Evolutionary conservation across 2,797 vertebrate genomes (phyloP).

Genomic region (Heliangelus exortis): DNA sequence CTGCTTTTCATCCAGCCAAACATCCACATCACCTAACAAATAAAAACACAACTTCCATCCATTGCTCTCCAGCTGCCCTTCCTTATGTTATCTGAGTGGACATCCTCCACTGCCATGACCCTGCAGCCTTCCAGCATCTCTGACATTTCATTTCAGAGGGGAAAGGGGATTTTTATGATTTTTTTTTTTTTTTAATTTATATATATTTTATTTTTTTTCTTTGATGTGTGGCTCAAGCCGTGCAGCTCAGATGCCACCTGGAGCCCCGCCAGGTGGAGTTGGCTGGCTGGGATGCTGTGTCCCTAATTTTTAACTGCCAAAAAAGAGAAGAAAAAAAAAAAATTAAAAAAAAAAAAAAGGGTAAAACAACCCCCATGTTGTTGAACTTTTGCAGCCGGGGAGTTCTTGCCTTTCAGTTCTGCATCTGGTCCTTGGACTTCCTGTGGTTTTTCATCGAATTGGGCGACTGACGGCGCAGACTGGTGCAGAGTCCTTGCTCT

Average conservation of each 20-base stretch:
- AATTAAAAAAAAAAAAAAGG: not conserved
- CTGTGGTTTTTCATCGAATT: constrained; percentile 79
- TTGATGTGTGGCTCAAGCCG: not conserved
- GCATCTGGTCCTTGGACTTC: constrained; percentile 76
- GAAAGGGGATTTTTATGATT: not conserved
- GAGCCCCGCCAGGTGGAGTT: constrained; percentile 18
- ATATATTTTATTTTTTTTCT: not conserved
- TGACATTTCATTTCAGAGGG: not conserved
- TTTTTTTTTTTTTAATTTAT: too few species aligned
- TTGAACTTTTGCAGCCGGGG: constrained; percentile 57
- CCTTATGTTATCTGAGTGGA: not conserved
- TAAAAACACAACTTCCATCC: not conserved
- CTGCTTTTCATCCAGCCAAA: not conserved
- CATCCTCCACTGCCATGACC: not conserved
- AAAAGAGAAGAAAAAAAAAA: not conserved
- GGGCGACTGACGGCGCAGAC: constrained; percentile 68
- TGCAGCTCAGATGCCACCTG: constrained; percentile 23
- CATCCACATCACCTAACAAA: not conserved
- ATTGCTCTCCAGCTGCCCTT: not conserved
- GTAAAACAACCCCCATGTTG: not conserved
- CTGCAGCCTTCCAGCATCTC: not conserved
- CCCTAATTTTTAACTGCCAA: constrained; percentile 26
- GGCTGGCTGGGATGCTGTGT: constrained; percentile 39
- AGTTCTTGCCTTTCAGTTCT: constrained; percentile 57
- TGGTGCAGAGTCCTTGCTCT: constrained; percentile 64